These are phyloP conservation scores for Trichogramma pretiosum DNA, from an alignment of 1,140 invertebrate species.

Conservation along the genomic window DNA sequence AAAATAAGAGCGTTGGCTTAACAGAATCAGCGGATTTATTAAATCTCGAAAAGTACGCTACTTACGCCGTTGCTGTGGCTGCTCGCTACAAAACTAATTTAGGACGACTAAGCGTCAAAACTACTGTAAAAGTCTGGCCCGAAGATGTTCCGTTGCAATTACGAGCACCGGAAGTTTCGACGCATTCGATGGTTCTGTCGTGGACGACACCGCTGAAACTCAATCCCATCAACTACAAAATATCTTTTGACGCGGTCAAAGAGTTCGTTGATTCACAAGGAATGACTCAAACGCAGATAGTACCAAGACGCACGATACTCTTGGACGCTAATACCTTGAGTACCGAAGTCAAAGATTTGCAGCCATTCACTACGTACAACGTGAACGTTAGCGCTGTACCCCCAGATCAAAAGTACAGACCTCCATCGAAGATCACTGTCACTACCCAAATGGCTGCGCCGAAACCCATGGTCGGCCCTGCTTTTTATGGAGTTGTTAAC, in stretches of 20 bases:
- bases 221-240: slow-evolving; percentile 82
- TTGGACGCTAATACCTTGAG: slow-evolving; percentile 60
- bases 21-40: slow-evolving; percentile 85
- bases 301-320: slow-evolving; percentile 64
- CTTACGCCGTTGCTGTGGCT: slow-evolving; percentile 88
- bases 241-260: slow-evolving; percentile 88
- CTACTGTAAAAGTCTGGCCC: slow-evolving; percentile 79
- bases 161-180: slow-evolving; percentile 77
- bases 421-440: slow-evolving; percentile 87
- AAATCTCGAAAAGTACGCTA: slow-evolving; percentile 81
- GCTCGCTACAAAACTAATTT: slow-evolving; percentile 64
- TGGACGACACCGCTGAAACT: slow-evolving; percentile 88
- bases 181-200: slow-evolving; percentile 81
- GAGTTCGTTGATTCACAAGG: slow-evolving; percentile 91
- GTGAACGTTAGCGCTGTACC: slow-evolving; percentile 89
- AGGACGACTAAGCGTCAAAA: slow-evolving; percentile 66
- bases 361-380: slow-evolving; percentile 89
- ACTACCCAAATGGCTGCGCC: slow-evolving; percentile 95
- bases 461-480: slow-evolving; percentile 90
- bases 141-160: slow-evolving; percentile 84
- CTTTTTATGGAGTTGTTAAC: slow-evolving; percentile 81
- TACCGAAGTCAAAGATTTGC: slow-evolving; percentile 76
- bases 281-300: slow-evolving; percentile 77
- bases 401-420: slow-evolving; percentile 71
- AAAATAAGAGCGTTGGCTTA: slow-evolving; percentile 71